These are phyloP conservation scores for Brachionus plicatilis DNA, from an alignment of 1,140 invertebrate genomes.

Conservation along the genomic window DNA sequence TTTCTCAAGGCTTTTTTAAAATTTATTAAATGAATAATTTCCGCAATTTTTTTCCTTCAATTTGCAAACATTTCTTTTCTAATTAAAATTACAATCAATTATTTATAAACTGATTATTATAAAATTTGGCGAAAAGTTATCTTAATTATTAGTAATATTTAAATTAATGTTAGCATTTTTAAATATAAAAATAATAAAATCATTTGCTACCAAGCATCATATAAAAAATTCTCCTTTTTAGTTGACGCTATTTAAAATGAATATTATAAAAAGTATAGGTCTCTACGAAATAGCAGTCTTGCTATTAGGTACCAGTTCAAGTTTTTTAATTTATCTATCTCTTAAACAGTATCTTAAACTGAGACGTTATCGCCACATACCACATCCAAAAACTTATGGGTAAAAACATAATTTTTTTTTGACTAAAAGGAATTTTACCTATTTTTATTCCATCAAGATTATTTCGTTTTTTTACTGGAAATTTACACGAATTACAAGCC, in stretches of 20 bases:
- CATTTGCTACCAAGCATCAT: background rate
- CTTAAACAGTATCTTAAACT: background rate
- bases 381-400: background rate
- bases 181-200: no score
- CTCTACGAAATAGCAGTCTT: background rate
- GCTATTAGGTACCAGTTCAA: background rate
- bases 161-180: background rate
- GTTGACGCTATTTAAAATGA: background rate
- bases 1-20: no score
- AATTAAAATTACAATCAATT: no score
- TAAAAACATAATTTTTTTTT: background rate
- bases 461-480: slow-evolving; percentile 21
- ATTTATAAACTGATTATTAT: no score
- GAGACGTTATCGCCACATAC: background rate
- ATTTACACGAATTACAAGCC: background rate
- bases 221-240: background rate
- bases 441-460: background rate
- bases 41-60: no score
- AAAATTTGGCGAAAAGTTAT: no score
- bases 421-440: no score
- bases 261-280: background rate
- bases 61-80: no score
- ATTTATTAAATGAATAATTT: no score
- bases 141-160: background rate
- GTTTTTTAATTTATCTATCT: background rate